A percentile compares a stretch with the other conserved stretches of the same genome.
Evolutionary conservation across 2,797 vertebrate species (phyloP).

Genomic region (Bovichtus diacanthus): DNA sequence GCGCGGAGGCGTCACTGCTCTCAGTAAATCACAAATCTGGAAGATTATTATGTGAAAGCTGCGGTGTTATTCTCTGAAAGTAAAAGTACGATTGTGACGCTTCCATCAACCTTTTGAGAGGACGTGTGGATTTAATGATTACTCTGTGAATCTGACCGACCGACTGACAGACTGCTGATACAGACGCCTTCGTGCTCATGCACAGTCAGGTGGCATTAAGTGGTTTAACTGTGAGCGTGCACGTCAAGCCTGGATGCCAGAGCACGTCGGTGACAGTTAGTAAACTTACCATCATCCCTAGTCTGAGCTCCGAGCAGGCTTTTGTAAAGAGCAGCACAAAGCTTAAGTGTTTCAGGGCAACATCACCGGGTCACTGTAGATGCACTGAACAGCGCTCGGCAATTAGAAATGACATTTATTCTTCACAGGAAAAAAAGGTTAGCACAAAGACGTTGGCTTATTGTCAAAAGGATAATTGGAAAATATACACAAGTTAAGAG

Average conservation of each 20-base stretch:
- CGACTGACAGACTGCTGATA: slow-evolving; percentile 31
- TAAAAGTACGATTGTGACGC: background rate
- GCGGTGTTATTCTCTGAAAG: slow-evolving; percentile 21
- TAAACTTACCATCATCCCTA: slow-evolving; percentile 60
- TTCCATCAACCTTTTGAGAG: slow-evolving; percentile 3
- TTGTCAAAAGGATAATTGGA: background rate
- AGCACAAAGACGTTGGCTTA: background rate
- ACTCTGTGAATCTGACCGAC: slow-evolving; percentile 9
- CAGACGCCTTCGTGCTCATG: slow-evolving; percentile 66
- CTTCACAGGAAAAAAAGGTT: slow-evolving; percentile 17
- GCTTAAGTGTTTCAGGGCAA: slow-evolving; percentile 49
- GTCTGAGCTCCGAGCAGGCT: slow-evolving; percentile 65
- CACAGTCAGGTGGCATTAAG: slow-evolving; percentile 51
- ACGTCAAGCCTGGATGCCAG: slow-evolving; percentile 37
- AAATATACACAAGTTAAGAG: slow-evolving; percentile 12
- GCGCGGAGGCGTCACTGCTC: slow-evolving; percentile 3
- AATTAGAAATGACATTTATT: slow-evolving; percentile 26
- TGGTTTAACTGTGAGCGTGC: slow-evolving; percentile 54
- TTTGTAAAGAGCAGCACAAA: slow-evolving; percentile 71
- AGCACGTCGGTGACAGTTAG: slow-evolving; percentile 26
- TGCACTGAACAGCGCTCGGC: slow-evolving; percentile 7
- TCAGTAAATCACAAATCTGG: background rate
- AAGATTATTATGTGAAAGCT: background rate
- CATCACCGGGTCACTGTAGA: slow-evolving; percentile 27
- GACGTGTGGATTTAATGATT: background rate